Evolutionary conservation across 2,113 vertebrate species (phyloP), one percentile per base, ranked within the genome.

Genomic region (Thymallus thymallus): DNA sequence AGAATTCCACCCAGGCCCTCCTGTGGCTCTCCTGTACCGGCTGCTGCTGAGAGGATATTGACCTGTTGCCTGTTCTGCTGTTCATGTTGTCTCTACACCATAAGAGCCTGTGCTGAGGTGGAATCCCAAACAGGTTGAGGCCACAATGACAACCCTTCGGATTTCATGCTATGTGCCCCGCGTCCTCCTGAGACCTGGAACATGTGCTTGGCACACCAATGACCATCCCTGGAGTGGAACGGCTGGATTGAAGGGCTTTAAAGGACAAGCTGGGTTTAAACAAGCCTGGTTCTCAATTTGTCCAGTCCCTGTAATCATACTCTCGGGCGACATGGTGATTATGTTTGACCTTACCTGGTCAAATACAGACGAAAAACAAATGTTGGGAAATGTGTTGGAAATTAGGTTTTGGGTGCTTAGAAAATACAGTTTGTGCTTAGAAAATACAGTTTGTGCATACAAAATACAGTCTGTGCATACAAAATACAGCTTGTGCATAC

Each of bases 151-250:
- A 9, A 41, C 35, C 35, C 35, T 41, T 41, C 35, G 0, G 74
- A 22, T n/a, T 41, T 46, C 68, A 67, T 67, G 30, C 72, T 61
- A 75, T 65, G 69, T 75, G 83, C 56, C 71, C 71, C 63, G 70
- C 68, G 72, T 84, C 72, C 80, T 81, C 68, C 74, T 80, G 70
- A 81, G 80, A 78, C 48, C 30, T 69, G 63, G 5, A n/a, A 29
- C 62, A 46, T 83, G 83, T 76, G 85, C 72, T 67, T 46, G 35
- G 84, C 78, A 85, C 81, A 80, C 73, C 75, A 82, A 88, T 74
- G 76, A 80, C 76, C 55, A 56, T 45, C 61, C 75, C 76, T 83
- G 73, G 84, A 73, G 70, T 81, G 61, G 58, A 82, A 74, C 72
- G 67, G 73, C 73, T 76, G 77, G 67, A 72, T 68, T 76, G 41